Evolutionary conservation across 1,140 invertebrate species (phyloP), one percentile per base, ranked within the genome.

Genomic region (Charaxes varanes): DNA sequence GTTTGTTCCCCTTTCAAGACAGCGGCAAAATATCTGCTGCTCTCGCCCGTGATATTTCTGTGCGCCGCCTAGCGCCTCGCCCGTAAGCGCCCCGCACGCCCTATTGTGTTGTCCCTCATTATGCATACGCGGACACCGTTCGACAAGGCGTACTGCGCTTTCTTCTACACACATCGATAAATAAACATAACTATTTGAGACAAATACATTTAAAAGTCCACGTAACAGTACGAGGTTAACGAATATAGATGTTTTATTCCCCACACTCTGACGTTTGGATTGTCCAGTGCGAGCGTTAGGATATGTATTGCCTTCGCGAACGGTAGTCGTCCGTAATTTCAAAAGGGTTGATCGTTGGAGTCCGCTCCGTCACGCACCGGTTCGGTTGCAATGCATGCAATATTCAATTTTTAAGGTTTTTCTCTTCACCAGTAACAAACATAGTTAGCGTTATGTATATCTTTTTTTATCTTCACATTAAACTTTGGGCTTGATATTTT

Each of bases 31-130:
- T 86, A 88, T 83, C 85, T 89, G 71, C 85, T 89, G 72, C 81
- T 89, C 82, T 87, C 87, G 84, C 88, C 88, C 74, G 87, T 89
- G 86, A 88, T 89, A 85, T 89, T 89, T 88, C 87, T 89, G 74
- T 89, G 86, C 86, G 88, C 88, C 68, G 88, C 88, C 67, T 89
- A 86, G 86, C 49, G 44, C 53, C 43, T 34, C 48, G 18, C 41
- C 69, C 72, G 73, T 78, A 82, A 78, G 78, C 65, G 62, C 54
- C 53, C 41, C 57, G 78, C 73, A 78, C 73, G 67, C 57, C 48
- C 43, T 56, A 53, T 46, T 77, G 66, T 66, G 62, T 67, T 72
- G 67, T 68, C 60, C 63, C 37, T 55, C 48, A 41, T 12, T 31
- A 47, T 53, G 34, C 45, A 49, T 51, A 45, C 60, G 52, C 42